Conservation (phyloP, 2,888 invertebrate species). For the Drosophila paramelanica region DNA sequence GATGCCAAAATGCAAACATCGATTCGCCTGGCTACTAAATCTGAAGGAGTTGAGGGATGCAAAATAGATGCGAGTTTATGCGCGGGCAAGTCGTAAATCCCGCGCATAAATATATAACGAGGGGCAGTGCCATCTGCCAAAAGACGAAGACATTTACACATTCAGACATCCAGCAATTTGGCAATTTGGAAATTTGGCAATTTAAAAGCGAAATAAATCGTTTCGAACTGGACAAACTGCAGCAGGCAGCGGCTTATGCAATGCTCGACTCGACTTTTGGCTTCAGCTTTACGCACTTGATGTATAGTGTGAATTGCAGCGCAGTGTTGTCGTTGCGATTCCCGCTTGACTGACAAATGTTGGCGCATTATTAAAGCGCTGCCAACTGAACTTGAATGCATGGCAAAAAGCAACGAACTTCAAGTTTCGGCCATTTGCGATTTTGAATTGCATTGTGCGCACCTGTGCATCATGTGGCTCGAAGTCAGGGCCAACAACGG, state of each 20-base stretch:
- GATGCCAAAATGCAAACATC: constrained; percentile 53
- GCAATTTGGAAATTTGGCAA: constrained; percentile 69
- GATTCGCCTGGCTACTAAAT: constrained; percentile 57
- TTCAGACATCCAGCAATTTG: constrained; percentile 62
- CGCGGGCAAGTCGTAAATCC: constrained; percentile 17
- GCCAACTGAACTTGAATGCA: constrained; percentile 22
- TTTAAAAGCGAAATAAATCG: constrained; percentile 73
- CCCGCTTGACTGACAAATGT: constrained; percentile 55
- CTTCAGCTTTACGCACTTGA: constrained; percentile 33
- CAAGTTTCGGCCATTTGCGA: constrained; percentile 59
- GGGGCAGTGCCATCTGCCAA: constrained; percentile 35
- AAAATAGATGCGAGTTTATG: constrained; percentile 28
- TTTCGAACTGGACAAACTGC: constrained; percentile 7
- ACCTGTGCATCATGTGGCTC: constrained; percentile 18
- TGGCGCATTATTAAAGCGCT: constrained; percentile 52
- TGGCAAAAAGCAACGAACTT: constrained; percentile 9
- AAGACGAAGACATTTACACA: constrained; percentile 25
- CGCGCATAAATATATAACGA: constrained; percentile 17
- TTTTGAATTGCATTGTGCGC: constrained; percentile 52
- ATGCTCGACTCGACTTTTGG: constrained; percentile 34
- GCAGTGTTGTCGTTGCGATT: constrained; percentile 13
- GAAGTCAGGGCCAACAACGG: constrained; percentile 12
- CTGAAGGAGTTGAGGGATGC: constrained; percentile 4
- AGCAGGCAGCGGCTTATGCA: constrained; percentile 32
- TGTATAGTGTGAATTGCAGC: constrained; percentile 64